These are phyloP conservation scores for Cryptoleucopteryx plumbea DNA, from an alignment of 2,113 vertebrate genomes.

Conservation along the genomic window DNA sequence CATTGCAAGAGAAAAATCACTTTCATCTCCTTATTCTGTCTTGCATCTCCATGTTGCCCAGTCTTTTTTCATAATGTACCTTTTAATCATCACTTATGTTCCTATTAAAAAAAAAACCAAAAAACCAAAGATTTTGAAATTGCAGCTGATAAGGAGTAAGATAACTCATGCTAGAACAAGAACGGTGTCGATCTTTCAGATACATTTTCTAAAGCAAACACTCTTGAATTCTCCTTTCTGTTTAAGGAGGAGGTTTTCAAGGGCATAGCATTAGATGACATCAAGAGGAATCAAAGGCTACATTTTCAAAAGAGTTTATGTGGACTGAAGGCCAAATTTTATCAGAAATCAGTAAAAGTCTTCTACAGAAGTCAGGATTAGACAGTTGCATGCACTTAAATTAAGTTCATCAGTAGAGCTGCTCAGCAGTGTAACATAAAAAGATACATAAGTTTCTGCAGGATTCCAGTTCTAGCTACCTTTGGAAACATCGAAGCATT, in stretches of 20 bases:
- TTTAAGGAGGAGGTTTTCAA: not conserved
- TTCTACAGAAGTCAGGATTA: not conserved
- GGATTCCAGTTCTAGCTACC: not conserved
- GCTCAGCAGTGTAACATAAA: not conserved
- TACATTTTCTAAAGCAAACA: accelerated
- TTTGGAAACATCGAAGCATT: not conserved
- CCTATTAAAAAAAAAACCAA: accelerated
- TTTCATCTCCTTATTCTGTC: not conserved
- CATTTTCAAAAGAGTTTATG: not conserved
- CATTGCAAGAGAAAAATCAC: not conserved
- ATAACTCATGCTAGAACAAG: not conserved
- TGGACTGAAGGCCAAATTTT: not conserved
- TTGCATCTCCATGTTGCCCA: accelerated
- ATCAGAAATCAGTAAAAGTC: not conserved
- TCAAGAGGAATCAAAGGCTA: not conserved
- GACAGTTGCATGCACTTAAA: not conserved
- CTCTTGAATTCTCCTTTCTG: not conserved
- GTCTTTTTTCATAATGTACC: not conserved
- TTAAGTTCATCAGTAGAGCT: not conserved
- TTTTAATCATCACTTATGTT: not conserved
- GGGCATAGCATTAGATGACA: not conserved
- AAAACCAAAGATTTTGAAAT: not conserved
- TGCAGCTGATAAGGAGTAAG: not conserved
- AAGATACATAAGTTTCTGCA: not conserved
- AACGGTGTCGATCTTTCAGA: not conserved